Evolutionary conservation across 2,113 vertebrate genomes (phyloP).

Genomic region (Neolamprologus ventralis): DNA sequence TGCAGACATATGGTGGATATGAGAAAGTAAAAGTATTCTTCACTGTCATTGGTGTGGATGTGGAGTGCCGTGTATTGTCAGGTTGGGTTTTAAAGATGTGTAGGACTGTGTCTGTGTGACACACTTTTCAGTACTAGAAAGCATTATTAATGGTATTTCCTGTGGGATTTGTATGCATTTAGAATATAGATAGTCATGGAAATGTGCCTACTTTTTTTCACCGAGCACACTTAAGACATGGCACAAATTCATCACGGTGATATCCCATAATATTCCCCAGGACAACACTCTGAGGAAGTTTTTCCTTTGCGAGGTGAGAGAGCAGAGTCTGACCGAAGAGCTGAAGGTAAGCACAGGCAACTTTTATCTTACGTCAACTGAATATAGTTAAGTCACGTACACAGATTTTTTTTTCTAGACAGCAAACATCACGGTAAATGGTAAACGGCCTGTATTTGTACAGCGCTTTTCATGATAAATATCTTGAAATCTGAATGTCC

Average conservation of each 20-base stretch:
- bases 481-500: neutral
- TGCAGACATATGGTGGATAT: neutral
- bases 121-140: neutral
- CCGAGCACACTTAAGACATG: neutral
- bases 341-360: neutral
- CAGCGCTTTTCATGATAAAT: neutral
- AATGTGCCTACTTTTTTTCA: neutral
- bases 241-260: neutral
- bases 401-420: neutral
- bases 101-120: neutral
- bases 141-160: neutral
- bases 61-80: neutral
- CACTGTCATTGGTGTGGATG: accelerated
- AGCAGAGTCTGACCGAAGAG: neutral
- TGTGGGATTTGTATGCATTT: neutral
- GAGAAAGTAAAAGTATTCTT: neutral
- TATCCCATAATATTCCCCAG: neutral
- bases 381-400: neutral
- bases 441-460: neutral
- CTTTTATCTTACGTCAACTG: neutral
- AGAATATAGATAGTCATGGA: neutral
- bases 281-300: neutral
- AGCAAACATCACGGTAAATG: neutral
- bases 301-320: neutral
- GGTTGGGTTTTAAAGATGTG: neutral